Evolutionary conservation across 1,140 invertebrate genomes (phyloP).

Genomic region (Macrobrachium rosenbergii): DNA sequence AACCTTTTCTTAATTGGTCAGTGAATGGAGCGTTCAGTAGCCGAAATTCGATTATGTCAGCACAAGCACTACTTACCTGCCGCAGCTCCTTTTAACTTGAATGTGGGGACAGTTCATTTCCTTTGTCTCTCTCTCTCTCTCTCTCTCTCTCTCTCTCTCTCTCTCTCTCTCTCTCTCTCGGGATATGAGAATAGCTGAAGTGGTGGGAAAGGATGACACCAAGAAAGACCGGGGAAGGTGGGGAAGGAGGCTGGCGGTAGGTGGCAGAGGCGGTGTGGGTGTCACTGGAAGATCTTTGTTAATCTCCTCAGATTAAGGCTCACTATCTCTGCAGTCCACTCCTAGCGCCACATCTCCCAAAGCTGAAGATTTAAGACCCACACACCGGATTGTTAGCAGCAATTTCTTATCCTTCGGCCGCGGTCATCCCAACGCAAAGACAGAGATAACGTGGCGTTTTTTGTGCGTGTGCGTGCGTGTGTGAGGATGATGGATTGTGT

Average conservation of each 20-base stretch:
- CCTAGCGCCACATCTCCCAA: conserved; percentile 14
- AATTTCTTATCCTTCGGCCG: conserved; percentile 13
- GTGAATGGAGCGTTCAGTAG: too few relatives aligned
- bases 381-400: conserved; percentile 33
- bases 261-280: background rate
- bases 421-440: conserved; percentile 29
- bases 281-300: conserved; percentile 20
- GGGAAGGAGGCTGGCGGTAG: background rate
- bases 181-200: too few relatives aligned
- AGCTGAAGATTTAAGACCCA: conserved; percentile 37
- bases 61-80: too few relatives aligned
- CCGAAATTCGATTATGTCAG: too few relatives aligned
- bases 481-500: background rate
- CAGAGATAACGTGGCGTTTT: conserved; percentile 23
- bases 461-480: background rate
- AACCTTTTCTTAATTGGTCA: too few relatives aligned
- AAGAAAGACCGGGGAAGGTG: background rate
- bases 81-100: too few relatives aligned
- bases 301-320: conserved; percentile 41
- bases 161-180: conserved; percentile 20
- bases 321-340: conserved; percentile 54
- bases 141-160: conserved; percentile 15
- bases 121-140: conserved; percentile 7
- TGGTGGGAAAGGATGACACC: too few relatives aligned
- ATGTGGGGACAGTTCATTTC: too few relatives aligned